A percentile compares a stretch with the other conserved stretches of the same genome.
phyloP scores from a whole-genome alignment of 2,888 invertebrate genomes.

The Platynereis dumerilii region DNA sequence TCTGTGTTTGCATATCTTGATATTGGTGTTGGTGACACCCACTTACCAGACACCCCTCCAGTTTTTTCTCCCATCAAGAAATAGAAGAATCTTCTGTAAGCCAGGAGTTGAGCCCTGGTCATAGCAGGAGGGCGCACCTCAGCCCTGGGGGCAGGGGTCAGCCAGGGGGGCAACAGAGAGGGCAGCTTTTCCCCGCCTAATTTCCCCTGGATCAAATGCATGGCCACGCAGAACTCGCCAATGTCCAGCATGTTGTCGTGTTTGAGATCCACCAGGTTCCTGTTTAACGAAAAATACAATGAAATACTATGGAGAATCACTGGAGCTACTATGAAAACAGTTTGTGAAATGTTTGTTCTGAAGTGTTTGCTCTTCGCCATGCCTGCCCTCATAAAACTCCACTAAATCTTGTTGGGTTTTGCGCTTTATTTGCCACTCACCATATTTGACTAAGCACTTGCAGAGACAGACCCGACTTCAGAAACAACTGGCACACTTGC shows the following conservation, averaged over 20 bases:
- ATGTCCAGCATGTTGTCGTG: conserved; percentile 59
- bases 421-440: conserved; percentile 39
- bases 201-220: conserved; percentile 69
- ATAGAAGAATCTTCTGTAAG: conserved; percentile 47
- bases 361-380: too few species aligned
- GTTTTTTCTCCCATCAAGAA: too few species aligned
- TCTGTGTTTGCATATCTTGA: too few species aligned
- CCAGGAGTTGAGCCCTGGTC: conserved; percentile 42
- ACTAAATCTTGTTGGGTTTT: too few species aligned
- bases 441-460: conserved; percentile 59
- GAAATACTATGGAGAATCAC: too few species aligned
- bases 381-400: too few species aligned
- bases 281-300: conserved; percentile 31
- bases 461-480: conserved; percentile 54
- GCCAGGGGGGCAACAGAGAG: conserved; percentile 73
- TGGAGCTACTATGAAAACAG: too few species aligned
- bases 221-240: conserved; percentile 57
- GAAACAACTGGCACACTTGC: conserved; percentile 54
- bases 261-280: conserved; percentile 58
- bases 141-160: conserved; percentile 36
- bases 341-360: too few species aligned
- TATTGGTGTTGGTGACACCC: too few species aligned
- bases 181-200: conserved; percentile 89
- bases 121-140: conserved; percentile 37
- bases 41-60: too few species aligned